Base-by-base conservation (phyloP, 2,888 invertebrate species). In the Conistra vaccinii region DNA sequence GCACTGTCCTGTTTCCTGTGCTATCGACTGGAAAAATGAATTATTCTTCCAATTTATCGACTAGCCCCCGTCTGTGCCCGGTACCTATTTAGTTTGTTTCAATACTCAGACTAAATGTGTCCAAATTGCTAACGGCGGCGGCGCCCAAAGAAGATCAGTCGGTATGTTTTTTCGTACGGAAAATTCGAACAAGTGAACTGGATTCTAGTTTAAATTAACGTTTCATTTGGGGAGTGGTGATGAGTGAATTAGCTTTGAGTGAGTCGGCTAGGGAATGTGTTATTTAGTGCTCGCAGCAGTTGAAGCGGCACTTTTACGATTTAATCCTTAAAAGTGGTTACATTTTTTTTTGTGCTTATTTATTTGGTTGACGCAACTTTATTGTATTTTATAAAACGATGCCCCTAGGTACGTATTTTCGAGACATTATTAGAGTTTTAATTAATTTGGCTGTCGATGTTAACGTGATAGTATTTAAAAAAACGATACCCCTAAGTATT, bases 41-140 rank as follows among this genome's bases (percentile, higher is more conserved):
- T 94, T 94, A 94, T 94, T 94, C 93, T 91, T 92, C 92, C 93
- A 94, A 95, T 94, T 94, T 94, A 92, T 91, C 90, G 88, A 92
- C 92, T 90, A 90, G 90, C 89, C 90, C 82, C 72, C 80, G 81
- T 85, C 85, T 76, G 84, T 76, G 83, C 86, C 84, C 88, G 85
- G 72, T 75, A 73, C 85, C 89, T 91, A 89, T 92, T 92, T 92
- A 91, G 91, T 91, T 89, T 88, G 89, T 91, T 91, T 85, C 88
- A 87, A 88, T 90, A 83, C 87, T 81, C 79, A 77, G 73, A 48
- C 71, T 83, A 73, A 87, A 78, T 71, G 78, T 81, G 67, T 68
- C 55, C 67, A 74, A 88, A 85, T 88, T 89, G 85, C 83, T 82
- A 81, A 78, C 78, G 80, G 76, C 76, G 57, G n/a, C 67, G 80